Base-by-base conservation (phyloP, 2,888 invertebrate genomes). In the Ichneumoninae sp. region DNA sequence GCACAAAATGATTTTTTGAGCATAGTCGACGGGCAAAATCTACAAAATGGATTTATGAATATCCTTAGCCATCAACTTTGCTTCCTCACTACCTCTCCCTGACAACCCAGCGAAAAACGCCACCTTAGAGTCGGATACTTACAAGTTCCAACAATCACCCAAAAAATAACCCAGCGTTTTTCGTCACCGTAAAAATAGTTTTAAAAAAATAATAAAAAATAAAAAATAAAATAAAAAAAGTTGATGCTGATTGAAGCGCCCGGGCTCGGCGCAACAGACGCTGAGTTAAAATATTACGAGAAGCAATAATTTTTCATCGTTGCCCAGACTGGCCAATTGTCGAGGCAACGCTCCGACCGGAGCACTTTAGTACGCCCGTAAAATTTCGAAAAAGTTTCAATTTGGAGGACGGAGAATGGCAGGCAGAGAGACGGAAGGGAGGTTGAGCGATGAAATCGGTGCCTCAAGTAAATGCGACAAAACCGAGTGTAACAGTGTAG, bases 21-120 rank as follows among this genome's bases (percentile, higher is more conserved):
- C 75, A 75, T 81, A 78, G 70, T 65, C 50, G 22, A 69, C n/a
- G 74, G 74, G 57, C 78, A 66, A 84, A 78, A 79, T 81, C 54
- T 66, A 66, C 81, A 62, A 81, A 84, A 78, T 78, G 70, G 78
- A 84, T 81, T 77, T 84, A 81, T 70, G 70, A 71, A 84, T 75
- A 84, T 75, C 66, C 50, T 54, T 47, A 60, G 40, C 65, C 30
- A 22, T 30, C 40, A 54, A 44, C 62, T 78, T 70, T 47, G 30
- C 30, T 78, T 65, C 33, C 16, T 4, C 2, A n/a, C 13, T 33
- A 26, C 33, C 30, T 16, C 26, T 62, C n/a, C 10, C 57, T 13
- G 62, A 62, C 30, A 62, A n/a, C 30, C n/a, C 16, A 26, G 4
- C 16, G 26, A 62, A 33, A n/a, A 16, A 30, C 5, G 30, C 16